These are phyloP conservation scores for Drepana falcataria DNA, from an alignment of 2,888 invertebrate species.

Conservation along the genomic window DNA sequence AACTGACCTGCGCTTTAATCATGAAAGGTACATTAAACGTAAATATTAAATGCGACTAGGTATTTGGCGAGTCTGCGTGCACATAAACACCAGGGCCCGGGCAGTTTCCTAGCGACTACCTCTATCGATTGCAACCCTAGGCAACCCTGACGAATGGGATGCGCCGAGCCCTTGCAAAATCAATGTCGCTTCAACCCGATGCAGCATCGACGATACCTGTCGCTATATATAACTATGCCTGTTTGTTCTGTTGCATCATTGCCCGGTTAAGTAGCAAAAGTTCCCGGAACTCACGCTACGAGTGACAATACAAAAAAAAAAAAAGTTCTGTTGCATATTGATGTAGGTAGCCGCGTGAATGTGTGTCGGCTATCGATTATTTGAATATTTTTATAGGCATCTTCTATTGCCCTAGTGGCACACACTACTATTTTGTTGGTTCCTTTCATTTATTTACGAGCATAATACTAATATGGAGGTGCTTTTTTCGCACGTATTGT, in stretches of 20 bases:
- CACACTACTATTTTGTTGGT: no score
- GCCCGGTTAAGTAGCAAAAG: no score
- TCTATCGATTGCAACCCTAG: conserved; percentile 37
- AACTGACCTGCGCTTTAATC: no score
- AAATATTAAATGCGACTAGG: not conserved
- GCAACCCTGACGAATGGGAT: conserved; percentile 15
- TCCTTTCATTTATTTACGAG: no score
- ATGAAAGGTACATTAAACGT: no score
- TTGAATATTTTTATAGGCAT: not conserved
- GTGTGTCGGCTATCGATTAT: not conserved
- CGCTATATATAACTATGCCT: conserved; percentile 5
- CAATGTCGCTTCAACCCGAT: not conserved
- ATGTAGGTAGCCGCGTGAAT: not conserved
- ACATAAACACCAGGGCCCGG: conserved; percentile 10
- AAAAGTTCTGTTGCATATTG: not conserved
- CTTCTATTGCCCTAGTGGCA: no score
- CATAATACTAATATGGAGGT: no score
- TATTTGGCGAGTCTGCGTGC: not conserved
- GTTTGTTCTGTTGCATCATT: not conserved
- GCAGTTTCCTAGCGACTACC: conserved; percentile 32
- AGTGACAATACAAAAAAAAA: no score
- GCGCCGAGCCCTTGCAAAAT: conserved; percentile 12
- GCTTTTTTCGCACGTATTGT: no score
- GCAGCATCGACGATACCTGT: not conserved
- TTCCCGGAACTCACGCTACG: no score